phyloP scores from a whole-genome alignment of 2,797 vertebrate genomes.

The Monodelphis domestica region DNA sequence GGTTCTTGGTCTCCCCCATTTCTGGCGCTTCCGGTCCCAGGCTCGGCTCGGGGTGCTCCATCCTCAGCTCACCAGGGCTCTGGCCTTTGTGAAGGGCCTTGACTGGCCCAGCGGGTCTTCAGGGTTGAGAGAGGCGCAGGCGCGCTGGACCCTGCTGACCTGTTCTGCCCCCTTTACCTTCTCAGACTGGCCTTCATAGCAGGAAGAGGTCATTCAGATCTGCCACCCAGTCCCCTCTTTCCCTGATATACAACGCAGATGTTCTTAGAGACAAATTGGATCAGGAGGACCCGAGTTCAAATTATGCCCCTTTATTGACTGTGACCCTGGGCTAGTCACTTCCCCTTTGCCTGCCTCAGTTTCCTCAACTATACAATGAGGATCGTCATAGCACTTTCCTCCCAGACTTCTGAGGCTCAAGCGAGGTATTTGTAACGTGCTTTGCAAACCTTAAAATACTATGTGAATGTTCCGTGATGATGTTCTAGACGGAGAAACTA shows the following conservation, averaged over 20 bases:
- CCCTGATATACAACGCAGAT: neutral
- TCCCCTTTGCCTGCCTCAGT: neutral
- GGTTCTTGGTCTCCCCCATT: no score
- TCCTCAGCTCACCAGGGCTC: no score
- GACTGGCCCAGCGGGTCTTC: conserved; percentile 57
- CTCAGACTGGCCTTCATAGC: no score
- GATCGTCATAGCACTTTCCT: neutral
- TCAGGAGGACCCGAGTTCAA: neutral
- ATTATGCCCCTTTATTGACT: neutral
- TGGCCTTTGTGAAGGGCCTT: no score
- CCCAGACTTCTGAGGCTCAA: neutral
- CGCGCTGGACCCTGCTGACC: no score
- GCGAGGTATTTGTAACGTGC: neutral
- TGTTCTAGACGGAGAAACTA: neutral
- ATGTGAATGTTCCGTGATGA: no score
- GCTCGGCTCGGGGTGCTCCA: no score
- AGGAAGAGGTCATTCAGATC: neutral
- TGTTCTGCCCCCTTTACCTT: no score
- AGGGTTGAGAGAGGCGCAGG: neutral
- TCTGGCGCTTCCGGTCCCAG: no score
- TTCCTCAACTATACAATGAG: neutral
- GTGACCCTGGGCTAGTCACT: neutral
- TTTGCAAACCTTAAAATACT: neutral
- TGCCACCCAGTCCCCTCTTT: neutral
- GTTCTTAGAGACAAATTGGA: neutral